phyloP scores from a whole-genome alignment of 1,140 invertebrate species.

The Pseudachorutes palmiensis region DNA sequence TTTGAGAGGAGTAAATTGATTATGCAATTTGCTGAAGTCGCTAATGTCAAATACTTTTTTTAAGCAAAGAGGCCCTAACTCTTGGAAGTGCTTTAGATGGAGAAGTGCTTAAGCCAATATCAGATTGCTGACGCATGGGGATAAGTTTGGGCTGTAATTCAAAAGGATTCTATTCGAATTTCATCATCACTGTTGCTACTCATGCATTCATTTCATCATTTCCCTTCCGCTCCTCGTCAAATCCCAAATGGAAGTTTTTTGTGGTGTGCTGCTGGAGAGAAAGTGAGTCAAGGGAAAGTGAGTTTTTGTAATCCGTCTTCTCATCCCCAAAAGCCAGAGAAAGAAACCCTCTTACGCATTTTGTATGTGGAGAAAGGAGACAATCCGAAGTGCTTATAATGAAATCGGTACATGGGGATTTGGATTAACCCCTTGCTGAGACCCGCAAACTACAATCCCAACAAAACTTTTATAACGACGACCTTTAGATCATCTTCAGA shows the following conservation, averaged over 20 bases:
- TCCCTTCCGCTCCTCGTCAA: neutral
- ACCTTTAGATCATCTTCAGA: neutral
- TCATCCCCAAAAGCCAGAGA: slow-evolving; percentile 10
- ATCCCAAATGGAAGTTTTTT: slow-evolving; percentile 11
- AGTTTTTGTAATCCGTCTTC: slow-evolving; percentile 8
- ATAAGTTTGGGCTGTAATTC: too few relatives aligned
- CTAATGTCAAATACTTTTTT: too few relatives aligned
- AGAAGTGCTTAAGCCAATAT: too few relatives aligned
- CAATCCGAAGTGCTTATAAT: slow-evolving; percentile 8
- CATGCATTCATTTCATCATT: neutral
- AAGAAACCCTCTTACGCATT: too few relatives aligned
- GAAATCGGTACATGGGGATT: slow-evolving; percentile 16
- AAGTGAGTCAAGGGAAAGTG: slow-evolving; percentile 4
- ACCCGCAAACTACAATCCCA: neutral
- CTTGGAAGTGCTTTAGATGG: too few relatives aligned
- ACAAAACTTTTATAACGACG: neutral
- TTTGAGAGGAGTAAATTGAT: too few relatives aligned
- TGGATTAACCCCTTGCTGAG: slow-evolving; percentile 15
- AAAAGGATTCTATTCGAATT: neutral
- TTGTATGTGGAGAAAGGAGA: neutral
- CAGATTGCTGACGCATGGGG: too few relatives aligned
- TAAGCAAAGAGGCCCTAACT: too few relatives aligned
- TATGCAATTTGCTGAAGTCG: too few relatives aligned
- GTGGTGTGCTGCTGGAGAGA: too few relatives aligned
- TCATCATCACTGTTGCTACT: too few relatives aligned